phyloP scores from a whole-genome alignment of 2,797 vertebrate species.

The Sebastes nivosus region DNA sequence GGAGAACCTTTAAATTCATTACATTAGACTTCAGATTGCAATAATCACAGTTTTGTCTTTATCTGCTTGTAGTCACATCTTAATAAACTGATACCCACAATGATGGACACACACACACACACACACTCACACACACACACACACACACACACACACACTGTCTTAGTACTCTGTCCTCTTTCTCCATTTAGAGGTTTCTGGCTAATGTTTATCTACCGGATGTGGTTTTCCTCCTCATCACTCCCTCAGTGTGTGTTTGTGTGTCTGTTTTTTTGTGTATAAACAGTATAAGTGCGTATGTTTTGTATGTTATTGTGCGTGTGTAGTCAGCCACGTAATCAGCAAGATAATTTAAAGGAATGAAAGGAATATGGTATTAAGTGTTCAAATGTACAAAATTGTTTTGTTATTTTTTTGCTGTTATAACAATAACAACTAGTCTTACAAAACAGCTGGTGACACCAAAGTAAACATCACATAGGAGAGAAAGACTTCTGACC shows the following conservation, averaged over 20 bases:
- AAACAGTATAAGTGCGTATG: neutral
- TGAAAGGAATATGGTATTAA: neutral
- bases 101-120: neutral
- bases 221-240: neutral
- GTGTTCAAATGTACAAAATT: neutral
- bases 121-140: neutral
- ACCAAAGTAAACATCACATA: neutral
- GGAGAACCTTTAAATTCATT: neutral
- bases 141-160: neutral
- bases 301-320: neutral
- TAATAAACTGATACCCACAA: neutral
- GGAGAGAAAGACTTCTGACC: neutral
- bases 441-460: neutral
- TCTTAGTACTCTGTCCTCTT: neutral
- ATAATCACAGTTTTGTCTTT: too few relatives aligned
- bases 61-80: too few relatives aligned
- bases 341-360: neutral
- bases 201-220: neutral
- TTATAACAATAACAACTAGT: neutral
- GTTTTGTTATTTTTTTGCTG: neutral
- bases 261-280: neutral
- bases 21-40: too few relatives aligned
- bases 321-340: neutral
- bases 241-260: neutral
- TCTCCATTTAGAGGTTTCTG: constrained; percentile 6